Conservation (phyloP, 2,888 invertebrate species). For the Dasysyrphus albostriatus region DNA sequence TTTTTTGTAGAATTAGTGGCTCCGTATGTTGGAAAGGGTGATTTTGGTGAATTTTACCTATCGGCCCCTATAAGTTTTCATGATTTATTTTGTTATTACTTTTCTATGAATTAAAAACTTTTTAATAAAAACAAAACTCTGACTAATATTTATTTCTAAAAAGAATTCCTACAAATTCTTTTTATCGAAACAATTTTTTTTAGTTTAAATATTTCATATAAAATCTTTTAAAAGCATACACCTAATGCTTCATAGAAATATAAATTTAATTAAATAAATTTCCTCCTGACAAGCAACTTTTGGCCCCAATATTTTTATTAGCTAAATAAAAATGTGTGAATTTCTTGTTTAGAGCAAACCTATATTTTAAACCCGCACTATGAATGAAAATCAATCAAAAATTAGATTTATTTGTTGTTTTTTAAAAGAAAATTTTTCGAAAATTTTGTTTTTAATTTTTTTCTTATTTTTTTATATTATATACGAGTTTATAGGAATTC, state of each 20-base stretch:
- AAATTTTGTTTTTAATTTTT: not conserved
- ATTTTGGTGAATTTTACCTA: no score
- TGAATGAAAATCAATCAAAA: conserved; percentile 39
- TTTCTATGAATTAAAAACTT: not conserved
- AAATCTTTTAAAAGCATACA: not conserved
- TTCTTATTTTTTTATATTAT: not conserved
- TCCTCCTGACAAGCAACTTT: conserved; percentile 20
- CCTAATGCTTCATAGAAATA: not conserved
- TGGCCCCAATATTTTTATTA: conserved; percentile 16
- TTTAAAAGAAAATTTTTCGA: conserved; percentile 9
- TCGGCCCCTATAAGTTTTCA: no score
- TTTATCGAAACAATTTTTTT: not conserved
- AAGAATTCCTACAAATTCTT: not conserved
- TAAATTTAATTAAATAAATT: not conserved
- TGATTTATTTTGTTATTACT: no score
- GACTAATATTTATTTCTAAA: not conserved
- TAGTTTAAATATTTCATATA: not conserved
- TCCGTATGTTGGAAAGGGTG: no score
- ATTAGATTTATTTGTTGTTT: conserved; percentile 35
- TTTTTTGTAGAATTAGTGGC: no score
- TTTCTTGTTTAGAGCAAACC: not conserved
- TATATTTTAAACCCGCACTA: conserved; percentile 19
- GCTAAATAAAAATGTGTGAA: not conserved
- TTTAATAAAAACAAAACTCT: not conserved
- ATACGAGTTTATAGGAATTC: not conserved